Conservation (phyloP, 2,113 vertebrate genomes). For the Hippocampus mohnikei region DNA sequence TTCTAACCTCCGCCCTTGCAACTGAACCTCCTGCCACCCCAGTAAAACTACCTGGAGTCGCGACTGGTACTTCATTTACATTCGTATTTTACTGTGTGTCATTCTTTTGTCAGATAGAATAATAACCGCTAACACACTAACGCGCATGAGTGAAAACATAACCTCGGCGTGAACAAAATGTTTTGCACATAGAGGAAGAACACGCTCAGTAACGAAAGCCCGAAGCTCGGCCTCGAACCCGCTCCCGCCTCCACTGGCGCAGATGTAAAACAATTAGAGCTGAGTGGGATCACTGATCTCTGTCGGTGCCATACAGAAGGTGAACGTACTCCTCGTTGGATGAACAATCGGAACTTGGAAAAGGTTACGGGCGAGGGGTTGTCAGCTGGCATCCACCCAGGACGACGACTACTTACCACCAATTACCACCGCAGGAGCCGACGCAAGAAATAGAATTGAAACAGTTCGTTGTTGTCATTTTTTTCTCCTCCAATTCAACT, state of each 20-base stretch:
- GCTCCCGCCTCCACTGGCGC: constrained; percentile 23
- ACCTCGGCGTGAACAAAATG: neutral
- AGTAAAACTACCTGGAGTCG: too few relatives aligned
- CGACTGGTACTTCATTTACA: too few relatives aligned
- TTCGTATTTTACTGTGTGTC: neutral
- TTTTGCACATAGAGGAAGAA: neutral
- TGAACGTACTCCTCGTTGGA: constrained; percentile 53
- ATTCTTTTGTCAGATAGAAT: neutral
- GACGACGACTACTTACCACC: constrained; percentile 17
- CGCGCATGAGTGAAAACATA: neutral
- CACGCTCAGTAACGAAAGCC: constrained; percentile 25
- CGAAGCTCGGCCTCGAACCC: constrained; percentile 13
- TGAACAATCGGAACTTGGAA: constrained; percentile 47
- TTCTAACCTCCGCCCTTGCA: too few relatives aligned
- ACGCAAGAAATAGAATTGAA: neutral
- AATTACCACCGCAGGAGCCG: constrained; percentile 18
- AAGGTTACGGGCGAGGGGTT: constrained; percentile 40
- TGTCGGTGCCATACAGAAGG: constrained; percentile 29
- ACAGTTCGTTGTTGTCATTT: neutral
- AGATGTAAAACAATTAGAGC: constrained; percentile 47
- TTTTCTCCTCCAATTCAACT: neutral
- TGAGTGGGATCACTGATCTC: constrained; percentile 61
- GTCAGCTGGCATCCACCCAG: constrained; percentile 36
- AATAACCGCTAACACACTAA: neutral
- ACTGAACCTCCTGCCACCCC: too few relatives aligned